Evolutionary conservation across 2,797 vertebrate genomes (phyloP).

Genomic region (Eleutherodactylus coqui): DNA sequence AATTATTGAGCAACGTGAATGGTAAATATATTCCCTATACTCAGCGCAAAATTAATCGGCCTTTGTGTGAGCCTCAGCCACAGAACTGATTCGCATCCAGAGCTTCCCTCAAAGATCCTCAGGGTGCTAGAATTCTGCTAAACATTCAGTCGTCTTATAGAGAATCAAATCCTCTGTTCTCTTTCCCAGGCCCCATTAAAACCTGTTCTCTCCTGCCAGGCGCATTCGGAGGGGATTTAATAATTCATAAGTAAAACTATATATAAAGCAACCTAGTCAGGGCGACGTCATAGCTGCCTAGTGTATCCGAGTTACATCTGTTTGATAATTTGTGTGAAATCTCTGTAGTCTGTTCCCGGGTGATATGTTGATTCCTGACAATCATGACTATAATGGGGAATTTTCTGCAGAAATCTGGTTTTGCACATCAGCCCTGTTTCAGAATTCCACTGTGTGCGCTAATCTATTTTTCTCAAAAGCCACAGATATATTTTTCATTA

Average conservation of each 20-base stretch:
- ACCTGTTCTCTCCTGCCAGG: conserved; percentile 48
- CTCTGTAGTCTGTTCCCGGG: conserved; percentile 39
- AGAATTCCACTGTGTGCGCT: background rate
- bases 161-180: conserved; percentile 55
- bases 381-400: conserved; percentile 35
- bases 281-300: conserved; percentile 53
- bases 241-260: conserved; percentile 65
- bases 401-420: background rate
- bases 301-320: conserved; percentile 47
- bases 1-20: background rate
- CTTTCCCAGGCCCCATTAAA: conserved; percentile 58
- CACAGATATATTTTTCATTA: conserved; percentile 2
- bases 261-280: conserved; percentile 62
- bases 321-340: conserved; percentile 58
- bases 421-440: background rate
- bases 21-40: background rate
- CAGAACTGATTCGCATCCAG: conserved; percentile 39
- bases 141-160: conserved; percentile 39
- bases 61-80: background rate
- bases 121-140: conserved; percentile 23
- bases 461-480: conserved; percentile 13
- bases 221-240: conserved; percentile 52
- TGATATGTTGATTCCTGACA: conserved; percentile 33
- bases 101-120: conserved; percentile 10
- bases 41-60: conserved; percentile 7